phyloP scores from a whole-genome alignment of 2,797 vertebrate species.

The Margarornis squamiger region DNA sequence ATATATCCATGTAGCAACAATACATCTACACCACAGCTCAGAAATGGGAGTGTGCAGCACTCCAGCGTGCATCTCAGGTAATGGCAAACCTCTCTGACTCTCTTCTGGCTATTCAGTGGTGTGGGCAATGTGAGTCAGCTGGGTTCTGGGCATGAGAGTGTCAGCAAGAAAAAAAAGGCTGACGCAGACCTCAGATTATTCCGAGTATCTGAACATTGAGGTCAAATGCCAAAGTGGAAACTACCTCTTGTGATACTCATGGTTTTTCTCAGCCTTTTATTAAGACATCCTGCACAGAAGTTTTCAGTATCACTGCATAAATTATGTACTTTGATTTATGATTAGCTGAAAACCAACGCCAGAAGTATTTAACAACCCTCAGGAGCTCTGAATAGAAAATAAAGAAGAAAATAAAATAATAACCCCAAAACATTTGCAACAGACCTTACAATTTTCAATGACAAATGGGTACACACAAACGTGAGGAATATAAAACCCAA shows the following conservation, averaged over 20 bases:
- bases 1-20: background rate
- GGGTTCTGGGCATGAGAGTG: background rate
- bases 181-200: background rate
- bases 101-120: background rate
- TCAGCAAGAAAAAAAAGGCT: background rate
- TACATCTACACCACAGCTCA: background rate
- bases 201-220: background rate
- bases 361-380: background rate
- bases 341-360: background rate
- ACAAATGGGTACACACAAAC: slow-evolving; percentile 32
- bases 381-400: background rate
- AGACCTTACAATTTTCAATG: slow-evolving; percentile 39
- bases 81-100: background rate
- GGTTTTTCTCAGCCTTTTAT: background rate
- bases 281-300: background rate
- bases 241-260: background rate
- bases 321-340: background rate
- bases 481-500: slow-evolving; percentile 57
- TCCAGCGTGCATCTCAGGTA: background rate
- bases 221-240: background rate
- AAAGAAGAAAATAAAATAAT: slow-evolving; percentile 16
- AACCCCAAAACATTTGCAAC: slow-evolving; percentile 11
- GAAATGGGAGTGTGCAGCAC: background rate
- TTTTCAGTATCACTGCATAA: background rate
- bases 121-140: background rate